These are phyloP conservation scores for Tetramorium bicarinatum DNA, from an alignment of 2,888 invertebrate species.

Conservation along the genomic window DNA sequence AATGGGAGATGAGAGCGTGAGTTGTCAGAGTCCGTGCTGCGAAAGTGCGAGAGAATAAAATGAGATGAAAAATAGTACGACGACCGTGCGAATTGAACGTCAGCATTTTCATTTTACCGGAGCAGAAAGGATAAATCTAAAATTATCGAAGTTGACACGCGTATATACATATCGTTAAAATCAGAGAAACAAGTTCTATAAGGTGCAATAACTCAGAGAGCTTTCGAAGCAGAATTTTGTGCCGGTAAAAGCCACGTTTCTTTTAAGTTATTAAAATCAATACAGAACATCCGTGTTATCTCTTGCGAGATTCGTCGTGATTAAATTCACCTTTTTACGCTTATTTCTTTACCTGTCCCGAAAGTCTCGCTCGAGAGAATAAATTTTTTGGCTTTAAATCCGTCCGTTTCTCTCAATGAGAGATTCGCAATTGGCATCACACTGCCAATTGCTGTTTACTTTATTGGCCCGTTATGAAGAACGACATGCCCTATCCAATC, in stretches of 20 bases:
- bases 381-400: neutral
- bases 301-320: neutral
- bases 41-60: neutral
- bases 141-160: constrained; percentile 23
- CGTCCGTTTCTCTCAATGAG: neutral
- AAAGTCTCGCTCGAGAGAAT: neutral
- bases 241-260: neutral
- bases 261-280: constrained; percentile 1
- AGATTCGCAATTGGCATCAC: neutral
- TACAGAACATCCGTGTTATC: neutral
- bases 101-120: constrained; percentile 17
- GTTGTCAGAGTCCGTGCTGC: constrained; percentile 20
- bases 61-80: constrained; percentile 9
- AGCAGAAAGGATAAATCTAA: constrained; percentile 25
- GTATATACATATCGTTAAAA: constrained; percentile 13
- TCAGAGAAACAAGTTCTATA: neutral
- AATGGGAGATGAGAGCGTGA: constrained; percentile 29
- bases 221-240: neutral
- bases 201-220: neutral
- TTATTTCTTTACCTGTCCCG: neutral
- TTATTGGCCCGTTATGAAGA: constrained; percentile 27
- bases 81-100: constrained; percentile 13
- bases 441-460: constrained; percentile 22
- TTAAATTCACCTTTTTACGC: neutral
- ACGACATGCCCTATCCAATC: constrained; percentile 15